Evolutionary conservation across 2,888 invertebrate genomes (phyloP), one percentile per base, ranked within the genome.

Genomic region (Meta bourneti): DNA sequence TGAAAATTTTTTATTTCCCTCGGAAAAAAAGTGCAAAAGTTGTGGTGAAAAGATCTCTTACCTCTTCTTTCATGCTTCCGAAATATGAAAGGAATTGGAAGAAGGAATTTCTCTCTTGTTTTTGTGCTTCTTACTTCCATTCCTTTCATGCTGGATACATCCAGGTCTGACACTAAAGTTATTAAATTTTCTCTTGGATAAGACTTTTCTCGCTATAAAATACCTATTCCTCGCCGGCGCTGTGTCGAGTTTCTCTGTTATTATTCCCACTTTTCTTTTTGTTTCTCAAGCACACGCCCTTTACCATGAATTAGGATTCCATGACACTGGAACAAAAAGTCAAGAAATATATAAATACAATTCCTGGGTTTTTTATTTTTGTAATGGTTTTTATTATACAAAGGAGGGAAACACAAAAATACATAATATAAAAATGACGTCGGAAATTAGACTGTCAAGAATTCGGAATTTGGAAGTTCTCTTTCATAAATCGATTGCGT

Each of bases 361-460:
- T 72, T 11, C 19, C 16, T 69, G 82, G 70, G 69, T 20, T 49
- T 82, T 80, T 82, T 75, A 61, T 79, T 71, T 83, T 84, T 52
- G 74, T 20, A 70, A 52, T 48, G 48, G 74, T 69, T 86, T 71
- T 80, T 69, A 34, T 79, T 48, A 13, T 34, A 19, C n/a, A 20
- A 6, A n/a, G 51, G 16, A 70, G 20, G 85, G 49, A 9, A 19
- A 79, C 52, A 34, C 54, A 19, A 61, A 79, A 77, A 77, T 7
- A 83, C 72, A 72, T 83, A 70, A 83, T 49, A 78, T 77, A 61
- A 77, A 78, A 89, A 79, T 84, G 84, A 79, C 84, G 77, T 70
- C 34, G 78, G 69, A 90, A 90, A 90, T 90, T 90, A 90, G 89
- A 13, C 84, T 90, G 89, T 90, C 89, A 90, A 83, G 72, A 84